Base-by-base conservation (phyloP, 2,113 vertebrate genomes). In the Andinoacara biseriatus region DNA sequence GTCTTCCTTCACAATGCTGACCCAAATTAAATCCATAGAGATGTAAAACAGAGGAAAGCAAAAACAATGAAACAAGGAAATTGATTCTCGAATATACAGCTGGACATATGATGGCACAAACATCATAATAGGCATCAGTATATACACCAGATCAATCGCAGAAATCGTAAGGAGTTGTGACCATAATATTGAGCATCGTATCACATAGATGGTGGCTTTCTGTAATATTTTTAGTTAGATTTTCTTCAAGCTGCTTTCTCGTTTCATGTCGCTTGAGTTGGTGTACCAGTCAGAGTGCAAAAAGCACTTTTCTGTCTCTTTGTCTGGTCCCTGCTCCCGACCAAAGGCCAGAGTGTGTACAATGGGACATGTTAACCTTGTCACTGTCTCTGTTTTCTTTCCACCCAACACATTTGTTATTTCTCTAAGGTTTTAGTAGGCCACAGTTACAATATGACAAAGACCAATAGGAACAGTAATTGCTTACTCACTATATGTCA, bases 21-120 rank as follows among this genome's bases (percentile, higher is more conserved):
- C 90, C 92, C 87, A 94, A 93, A 95, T 94, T 93, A 93, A 93
- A 94, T 95, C 93, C 77, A 94, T 94, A 88, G 82, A 86, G 87
- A 92, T 90, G 89, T 94, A 92, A 91, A 93, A 90, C 89, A 94
- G 90, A 88, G 86, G 83, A 90, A 91, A 95, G 92, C 91, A 93
- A 93, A 93, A 94, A 92, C 90, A 93, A 84, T 62, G 76, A 90
- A 92, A 92, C 91, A 84, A 90, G 89, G 57, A 54, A 77, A 94
- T 91, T 90, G 90, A 93, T 93, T 90, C 7, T 17, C n/a, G 87
- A 80, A 89, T 86, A 88, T 86, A 91, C 84, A 84, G 58, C 67
- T 69, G 78, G 81, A 89, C 89, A 78, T 89, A 76, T 49, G 82
- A 89, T 58, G 82, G 63, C 83, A 87, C 82, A 92, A 86, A 87